phyloP scores from a whole-genome alignment of 1,140 invertebrate genomes.

The Eupeodes corollae region DNA sequence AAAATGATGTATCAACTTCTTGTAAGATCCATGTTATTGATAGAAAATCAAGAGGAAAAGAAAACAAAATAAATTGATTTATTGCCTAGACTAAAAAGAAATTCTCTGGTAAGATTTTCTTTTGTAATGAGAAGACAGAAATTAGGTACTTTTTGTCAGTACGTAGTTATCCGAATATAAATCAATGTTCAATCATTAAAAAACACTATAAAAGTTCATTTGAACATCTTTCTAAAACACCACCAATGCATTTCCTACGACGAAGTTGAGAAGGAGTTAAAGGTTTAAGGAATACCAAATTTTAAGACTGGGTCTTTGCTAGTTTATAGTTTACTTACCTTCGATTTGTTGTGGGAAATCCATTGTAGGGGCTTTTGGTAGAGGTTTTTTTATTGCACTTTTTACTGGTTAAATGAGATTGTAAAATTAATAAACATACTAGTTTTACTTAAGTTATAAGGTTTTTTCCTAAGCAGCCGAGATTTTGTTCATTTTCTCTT shows the following conservation, averaged over 20 bases:
- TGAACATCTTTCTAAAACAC: conserved; percentile 16
- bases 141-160: too few relatives aligned
- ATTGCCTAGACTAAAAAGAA: background rate
- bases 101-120: too few relatives aligned
- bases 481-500: too few relatives aligned
- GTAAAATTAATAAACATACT: too few relatives aligned
- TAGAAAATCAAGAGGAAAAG: too few relatives aligned
- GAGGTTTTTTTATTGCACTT: background rate
- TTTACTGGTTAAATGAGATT: too few relatives aligned
- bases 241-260: background rate
- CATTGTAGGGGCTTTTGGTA: conserved; percentile 7
- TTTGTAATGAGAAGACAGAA: too few relatives aligned
- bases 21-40: too few relatives aligned
- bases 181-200: too few relatives aligned
- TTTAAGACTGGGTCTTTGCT: background rate
- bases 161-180: conserved; percentile 15
- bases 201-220: background rate
- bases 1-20: too few relatives aligned
- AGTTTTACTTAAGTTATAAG: too few relatives aligned
- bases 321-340: conserved; percentile 12
- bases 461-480: too few relatives aligned
- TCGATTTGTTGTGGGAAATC: conserved; percentile 22
- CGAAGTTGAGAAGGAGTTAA: background rate
- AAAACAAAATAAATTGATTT: background rate
- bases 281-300: background rate